Evolutionary conservation across 2,113 vertebrate genomes (phyloP).

Genomic region (Chinchilla lanigera): DNA sequence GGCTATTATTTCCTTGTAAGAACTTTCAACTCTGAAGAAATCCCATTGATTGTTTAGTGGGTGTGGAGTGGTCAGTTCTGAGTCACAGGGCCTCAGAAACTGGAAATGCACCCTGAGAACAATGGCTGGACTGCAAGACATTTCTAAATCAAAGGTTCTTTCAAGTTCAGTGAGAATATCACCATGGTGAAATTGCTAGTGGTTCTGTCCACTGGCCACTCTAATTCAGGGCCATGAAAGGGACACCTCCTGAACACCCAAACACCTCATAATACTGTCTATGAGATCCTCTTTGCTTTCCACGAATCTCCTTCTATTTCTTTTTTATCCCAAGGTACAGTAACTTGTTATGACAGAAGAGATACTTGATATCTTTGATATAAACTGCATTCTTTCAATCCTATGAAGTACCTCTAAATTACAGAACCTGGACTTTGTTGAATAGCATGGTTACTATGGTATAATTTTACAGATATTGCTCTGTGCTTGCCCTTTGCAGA

Average conservation of each 20-base stretch:
- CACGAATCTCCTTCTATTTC: not conserved
- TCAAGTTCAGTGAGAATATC: not conserved
- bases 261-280: not conserved
- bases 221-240: not conserved
- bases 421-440: not conserved
- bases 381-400: not conserved
- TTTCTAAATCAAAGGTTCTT: not conserved
- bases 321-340: not conserved
- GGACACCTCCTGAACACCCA: no score
- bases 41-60: not conserved
- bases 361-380: not conserved
- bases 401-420: not conserved
- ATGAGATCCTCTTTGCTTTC: not conserved
- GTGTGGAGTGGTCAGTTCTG: not conserved
- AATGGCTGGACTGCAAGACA: not conserved
- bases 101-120: not conserved
- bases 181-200: not conserved
- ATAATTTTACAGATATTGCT: no score
- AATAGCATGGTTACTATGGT: not conserved
- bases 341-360: not conserved
- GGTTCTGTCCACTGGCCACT: not conserved
- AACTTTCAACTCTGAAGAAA: not conserved
- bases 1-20: not conserved
- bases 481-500: no score
- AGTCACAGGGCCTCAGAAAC: not conserved